Base-by-base conservation (phyloP, 2,888 invertebrate genomes). In the Dorcus hopei region DNA sequence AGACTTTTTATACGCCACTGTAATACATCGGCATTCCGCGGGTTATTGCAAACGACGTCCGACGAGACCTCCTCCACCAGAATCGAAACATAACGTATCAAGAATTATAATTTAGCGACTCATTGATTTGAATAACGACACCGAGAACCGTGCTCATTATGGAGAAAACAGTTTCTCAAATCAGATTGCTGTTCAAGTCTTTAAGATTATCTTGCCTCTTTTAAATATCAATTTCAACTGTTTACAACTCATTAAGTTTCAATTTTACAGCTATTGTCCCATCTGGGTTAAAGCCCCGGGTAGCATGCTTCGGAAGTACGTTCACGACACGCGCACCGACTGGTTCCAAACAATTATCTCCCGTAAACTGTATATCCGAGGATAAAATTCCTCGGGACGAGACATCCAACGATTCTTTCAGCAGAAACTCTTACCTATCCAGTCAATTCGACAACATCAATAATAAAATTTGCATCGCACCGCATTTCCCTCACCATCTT, bases 261-360 rank as follows among this genome's bases (percentile, higher is more conserved):
- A 79, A 79, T 79, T 79, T 79, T 79, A 79, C 79, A 79, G 79
- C 78, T 76, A 78, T 79, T 79, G 78, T 79, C 78, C 78, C 77
- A 78, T 77, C 74, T 77, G 77, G 77, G 77, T 77, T 77, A 77
- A 73, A 72, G 74, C 76, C 74, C 53, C 54, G 68, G 74, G 76
- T 72, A 70, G 75, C 74, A 73, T 77, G 76, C 76, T 75, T 75
- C 72, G 71, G 76, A 76, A 77, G 76, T 75, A 73, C 71, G 68
- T 70, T 52, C 51, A 49, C 16, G 38, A 53, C 49, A 49, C 33
- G 55, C 43, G 23, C 39, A 14, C 38, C 45, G 11, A 23, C 40
- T 49, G 50, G 49, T 53, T 39, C 49, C 52, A 55, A 45, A 56
- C 59, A 59, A 59, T 59, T 56, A 56, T 54, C 45, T 40, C 11